Percentiles rank a stretch among this genome's conserved stretches.
Evolutionary conservation across 2,113 vertebrate genomes (phyloP).

Genomic region (Megaceryle torquata): DNA sequence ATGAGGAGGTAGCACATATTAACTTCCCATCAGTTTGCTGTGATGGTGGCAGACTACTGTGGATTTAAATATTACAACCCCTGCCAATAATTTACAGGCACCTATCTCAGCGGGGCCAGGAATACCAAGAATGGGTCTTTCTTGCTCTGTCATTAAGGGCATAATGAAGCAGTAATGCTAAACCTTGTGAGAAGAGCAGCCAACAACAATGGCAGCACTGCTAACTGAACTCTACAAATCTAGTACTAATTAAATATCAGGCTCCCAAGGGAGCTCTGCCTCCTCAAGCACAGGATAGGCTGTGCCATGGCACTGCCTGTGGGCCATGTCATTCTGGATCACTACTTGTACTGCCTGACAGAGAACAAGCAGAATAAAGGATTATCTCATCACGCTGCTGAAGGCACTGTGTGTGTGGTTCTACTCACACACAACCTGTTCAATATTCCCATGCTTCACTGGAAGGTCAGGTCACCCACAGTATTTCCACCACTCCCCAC

Average conservation of each 20-base stretch:
- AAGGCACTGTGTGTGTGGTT: accelerated
- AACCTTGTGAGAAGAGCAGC: background rate
- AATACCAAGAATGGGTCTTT: background rate
- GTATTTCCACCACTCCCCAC: accelerated
- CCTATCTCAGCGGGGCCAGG: accelerated
- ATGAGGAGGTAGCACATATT: background rate
- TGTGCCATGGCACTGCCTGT: accelerated
- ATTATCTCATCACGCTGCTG: background rate
- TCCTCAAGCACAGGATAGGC: accelerated
- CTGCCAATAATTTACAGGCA: background rate
- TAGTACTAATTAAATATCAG: background rate
- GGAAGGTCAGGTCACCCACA: background rate
- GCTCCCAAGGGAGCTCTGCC: background rate
- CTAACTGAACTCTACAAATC: background rate
- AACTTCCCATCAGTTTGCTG: background rate
- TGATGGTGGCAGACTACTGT: background rate
- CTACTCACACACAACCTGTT: background rate
- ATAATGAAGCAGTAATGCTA: accelerated
- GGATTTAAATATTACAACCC: background rate
- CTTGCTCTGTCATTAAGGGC: background rate
- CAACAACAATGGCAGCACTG: background rate
- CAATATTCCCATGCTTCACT: background rate
- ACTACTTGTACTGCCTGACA: accelerated
- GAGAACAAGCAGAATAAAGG: background rate
- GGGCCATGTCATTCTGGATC: accelerated